phyloP scores from a whole-genome alignment of 2,113 vertebrate species.

The Tachuris rubrigastra region DNA sequence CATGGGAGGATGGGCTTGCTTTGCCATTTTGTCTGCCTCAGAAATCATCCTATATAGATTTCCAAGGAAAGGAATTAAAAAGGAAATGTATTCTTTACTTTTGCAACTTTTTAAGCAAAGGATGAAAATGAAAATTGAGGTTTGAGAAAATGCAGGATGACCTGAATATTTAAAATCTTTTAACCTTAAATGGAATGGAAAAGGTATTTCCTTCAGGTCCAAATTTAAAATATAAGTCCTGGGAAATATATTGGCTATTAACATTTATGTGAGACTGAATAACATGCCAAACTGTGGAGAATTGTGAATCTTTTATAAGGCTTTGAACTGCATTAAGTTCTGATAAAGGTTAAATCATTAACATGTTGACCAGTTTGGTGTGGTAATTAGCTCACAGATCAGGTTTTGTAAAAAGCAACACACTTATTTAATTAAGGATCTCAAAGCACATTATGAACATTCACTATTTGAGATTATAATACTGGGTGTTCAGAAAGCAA shows the following conservation, averaged over 20 bases:
- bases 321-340: not conserved
- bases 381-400: not conserved
- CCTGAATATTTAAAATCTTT: not conserved
- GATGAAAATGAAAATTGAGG: not conserved
- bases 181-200: not conserved
- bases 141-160: not conserved
- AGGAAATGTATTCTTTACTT: not conserved
- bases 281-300: not conserved
- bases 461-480: not conserved
- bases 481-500: not conserved
- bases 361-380: not conserved
- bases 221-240: not conserved
- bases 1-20: not conserved
- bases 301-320: not conserved
- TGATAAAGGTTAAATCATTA: not conserved
- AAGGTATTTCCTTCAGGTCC: not conserved
- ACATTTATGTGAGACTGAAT: not conserved
- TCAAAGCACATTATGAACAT: not conserved
- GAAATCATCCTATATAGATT: not conserved
- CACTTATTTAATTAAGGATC: not conserved
- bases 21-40: not conserved
- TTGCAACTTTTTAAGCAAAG: not conserved
- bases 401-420: not conserved
- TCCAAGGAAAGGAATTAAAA: not conserved
- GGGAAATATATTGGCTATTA: not conserved